Conservation (phyloP, 2,888 invertebrate genomes). For the Caenorhabditis wallacei region DNA sequence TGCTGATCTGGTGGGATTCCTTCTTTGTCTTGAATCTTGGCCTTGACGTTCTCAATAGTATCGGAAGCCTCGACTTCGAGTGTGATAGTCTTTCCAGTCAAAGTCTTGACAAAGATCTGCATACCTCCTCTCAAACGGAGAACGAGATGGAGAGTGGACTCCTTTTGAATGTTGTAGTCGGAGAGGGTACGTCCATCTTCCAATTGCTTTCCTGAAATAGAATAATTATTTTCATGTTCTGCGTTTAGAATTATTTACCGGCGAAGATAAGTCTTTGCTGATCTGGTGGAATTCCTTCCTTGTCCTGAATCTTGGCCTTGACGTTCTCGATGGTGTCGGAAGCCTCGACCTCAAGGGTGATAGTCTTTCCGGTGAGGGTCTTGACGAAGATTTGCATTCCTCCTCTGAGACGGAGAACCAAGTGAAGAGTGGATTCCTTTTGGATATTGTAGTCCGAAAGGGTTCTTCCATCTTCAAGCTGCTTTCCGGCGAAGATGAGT, state of each 20-base stretch:
- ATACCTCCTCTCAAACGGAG: conserved; percentile 85
- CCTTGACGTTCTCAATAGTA: conserved; percentile 75
- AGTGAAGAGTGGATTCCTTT: conserved; percentile 76
- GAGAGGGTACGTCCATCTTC: conserved; percentile 76
- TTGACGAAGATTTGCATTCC: conserved; percentile 96
- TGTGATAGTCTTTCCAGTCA: conserved; percentile 92
- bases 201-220: conserved; percentile 67
- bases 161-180: conserved; percentile 78
- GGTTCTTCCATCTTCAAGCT: conserved; percentile 75
- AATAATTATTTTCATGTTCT: too few relatives aligned
- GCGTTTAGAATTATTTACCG: conserved; percentile 70
- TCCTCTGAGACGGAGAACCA: conserved; percentile 74
- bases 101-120: conserved; percentile 94
- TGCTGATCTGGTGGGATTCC: conserved; percentile 75
- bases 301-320: conserved; percentile 73
- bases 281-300: conserved; percentile 73
- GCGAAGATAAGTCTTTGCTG: conserved; percentile 73
- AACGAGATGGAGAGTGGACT: conserved; percentile 75
- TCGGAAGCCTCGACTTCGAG: conserved; percentile 74
- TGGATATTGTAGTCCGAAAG: conserved; percentile 77
- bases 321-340: conserved; percentile 72
- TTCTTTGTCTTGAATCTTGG: conserved; percentile 74
- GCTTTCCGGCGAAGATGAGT: conserved; percentile 88
- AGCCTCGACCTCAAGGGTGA: conserved; percentile 65
- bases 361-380: conserved; percentile 89